Percentiles rank a stretch among this genome's conserved stretches.
These are phyloP conservation scores for Astropecten irregularis DNA, from an alignment of 53 echinoderm and acorn worm genomes.

Conservation along the genomic window DNA sequence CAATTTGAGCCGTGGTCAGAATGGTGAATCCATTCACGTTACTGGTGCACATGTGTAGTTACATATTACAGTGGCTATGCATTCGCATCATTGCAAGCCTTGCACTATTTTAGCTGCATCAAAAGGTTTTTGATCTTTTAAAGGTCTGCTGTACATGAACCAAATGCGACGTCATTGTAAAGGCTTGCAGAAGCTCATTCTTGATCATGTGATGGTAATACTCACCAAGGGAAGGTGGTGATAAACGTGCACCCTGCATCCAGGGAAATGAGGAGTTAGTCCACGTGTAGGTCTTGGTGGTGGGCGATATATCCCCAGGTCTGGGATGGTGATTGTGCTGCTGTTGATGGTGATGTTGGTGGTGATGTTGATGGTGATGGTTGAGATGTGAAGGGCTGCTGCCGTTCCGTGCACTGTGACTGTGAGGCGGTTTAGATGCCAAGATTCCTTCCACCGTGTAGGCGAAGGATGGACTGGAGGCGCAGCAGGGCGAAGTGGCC, in stretches of 20 bases:
- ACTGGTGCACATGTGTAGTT: no score
- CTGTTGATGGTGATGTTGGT: conserved; percentile 49
- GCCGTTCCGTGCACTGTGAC: not conserved
- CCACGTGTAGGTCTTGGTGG: conserved; percentile 92
- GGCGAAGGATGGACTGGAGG: conserved; percentile 28
- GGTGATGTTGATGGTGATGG: conserved; percentile 50
- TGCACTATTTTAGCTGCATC: no score
- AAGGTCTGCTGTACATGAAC: no score
- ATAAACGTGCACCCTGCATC: conserved; percentile 80
- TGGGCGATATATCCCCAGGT: conserved; percentile 25
- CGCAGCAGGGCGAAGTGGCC: conserved; percentile 46
- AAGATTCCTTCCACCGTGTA: conserved; percentile 72
- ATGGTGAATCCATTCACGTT: no score
- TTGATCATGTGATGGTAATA: no score
- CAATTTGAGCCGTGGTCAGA: no score
- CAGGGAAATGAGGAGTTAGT: conserved; percentile 88
- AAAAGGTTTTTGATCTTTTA: no score
- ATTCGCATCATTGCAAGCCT: no score
- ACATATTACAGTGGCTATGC: no score
- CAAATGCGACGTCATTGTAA: no score
- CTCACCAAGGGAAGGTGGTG: conserved; percentile 52
- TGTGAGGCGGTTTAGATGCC: conserved; percentile 33
- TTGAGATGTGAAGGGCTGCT: conserved; percentile 9
- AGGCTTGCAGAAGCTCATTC: no score
- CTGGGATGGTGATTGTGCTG: conserved; percentile 2